Evolutionary conservation across 2,888 invertebrate genomes (phyloP), one percentile per base, ranked within the genome.

Genomic region (Lucinisca nassula): DNA sequence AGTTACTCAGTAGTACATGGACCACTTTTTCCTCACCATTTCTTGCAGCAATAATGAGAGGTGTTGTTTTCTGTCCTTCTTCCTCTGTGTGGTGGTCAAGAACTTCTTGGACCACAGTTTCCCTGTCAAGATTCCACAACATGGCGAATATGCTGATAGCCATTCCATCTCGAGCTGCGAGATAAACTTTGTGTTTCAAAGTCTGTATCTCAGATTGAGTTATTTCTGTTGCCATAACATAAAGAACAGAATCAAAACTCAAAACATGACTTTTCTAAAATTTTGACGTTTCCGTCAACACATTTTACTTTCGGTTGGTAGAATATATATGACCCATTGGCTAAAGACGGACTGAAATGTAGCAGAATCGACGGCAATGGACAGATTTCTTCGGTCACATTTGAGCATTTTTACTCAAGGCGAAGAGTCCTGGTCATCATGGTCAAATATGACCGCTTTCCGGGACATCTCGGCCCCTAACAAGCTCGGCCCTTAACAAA

Each of bases 61-160:
- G 98, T 24, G 98, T 98, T 93, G 98, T 98, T 94, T 97, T 97
- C 93, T 98, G 98, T 0, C 98, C 98, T 95, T 98, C 98, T 89
- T 98, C 97, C 95, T 98, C 98, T 6, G 98, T 97, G n/a, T 90
- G 98, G 97, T 97, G 97, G 96, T 98, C 98, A 67, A 98, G 96
- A 91, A 98, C 96, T 93, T 97, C 97, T 93, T 97, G 97, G 61
- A 97, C 97, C 30, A 94, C 89, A 94, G 97, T 97, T 78, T 97
- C 97, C 75, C 97, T 96, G 86, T 97, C 97, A 95, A 97, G 97
- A 95, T 98, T 98, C 95, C 97, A 97, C 88, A 99, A 96, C 93
- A 98, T 97, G 79, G 98, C 97, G 94, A 97, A 98, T 84, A 98
- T 97, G 80, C 98, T 98, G 95, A 98, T 97, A 92, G 98, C 97